These are phyloP conservation scores for Ormyrus nitidulus DNA, from an alignment of 2,888 invertebrate species.

Conservation along the genomic window DNA sequence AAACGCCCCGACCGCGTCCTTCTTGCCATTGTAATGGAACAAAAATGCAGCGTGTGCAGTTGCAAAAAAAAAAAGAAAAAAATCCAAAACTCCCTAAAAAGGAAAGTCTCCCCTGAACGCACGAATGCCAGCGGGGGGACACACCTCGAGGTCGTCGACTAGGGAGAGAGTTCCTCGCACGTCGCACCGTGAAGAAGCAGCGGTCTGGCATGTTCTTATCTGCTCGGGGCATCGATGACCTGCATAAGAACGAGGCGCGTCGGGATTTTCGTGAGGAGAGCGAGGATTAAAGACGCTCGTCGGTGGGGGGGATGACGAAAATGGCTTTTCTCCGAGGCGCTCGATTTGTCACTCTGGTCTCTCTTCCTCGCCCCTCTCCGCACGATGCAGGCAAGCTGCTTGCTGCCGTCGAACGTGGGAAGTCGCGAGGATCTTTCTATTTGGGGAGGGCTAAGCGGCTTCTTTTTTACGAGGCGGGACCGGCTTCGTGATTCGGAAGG, in stretches of 20 bases:
- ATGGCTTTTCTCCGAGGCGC: slow-evolving; percentile 41
- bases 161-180: background rate
- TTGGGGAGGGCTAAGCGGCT: too few relatives aligned
- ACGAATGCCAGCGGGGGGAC: background rate
- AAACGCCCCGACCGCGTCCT: too few relatives aligned
- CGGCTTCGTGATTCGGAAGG: too few relatives aligned
- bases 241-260: slow-evolving; percentile 53
- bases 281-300: slow-evolving; percentile 54
- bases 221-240: slow-evolving; percentile 55
- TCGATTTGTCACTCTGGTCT: slow-evolving; percentile 36
- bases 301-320: slow-evolving; percentile 27
- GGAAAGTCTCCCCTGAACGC: background rate
- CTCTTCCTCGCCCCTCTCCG: background rate
- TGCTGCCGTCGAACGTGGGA: slow-evolving; percentile 28
- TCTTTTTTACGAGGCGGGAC: too few relatives aligned
- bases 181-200: background rate
- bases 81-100: background rate
- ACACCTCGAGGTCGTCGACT: slow-evolving; percentile 7
- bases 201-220: slow-evolving; percentile 56
- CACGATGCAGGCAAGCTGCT: background rate
- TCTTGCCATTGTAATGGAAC: too few relatives aligned
- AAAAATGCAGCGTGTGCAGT: too few relatives aligned
- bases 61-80: background rate
- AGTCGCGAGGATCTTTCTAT: background rate
- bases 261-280: slow-evolving; percentile 26